A percentile compares a stretch with the other conserved stretches of the same genome.
Conservation (phyloP, 2,888 invertebrate genomes). For the Papilio gigon region DNA sequence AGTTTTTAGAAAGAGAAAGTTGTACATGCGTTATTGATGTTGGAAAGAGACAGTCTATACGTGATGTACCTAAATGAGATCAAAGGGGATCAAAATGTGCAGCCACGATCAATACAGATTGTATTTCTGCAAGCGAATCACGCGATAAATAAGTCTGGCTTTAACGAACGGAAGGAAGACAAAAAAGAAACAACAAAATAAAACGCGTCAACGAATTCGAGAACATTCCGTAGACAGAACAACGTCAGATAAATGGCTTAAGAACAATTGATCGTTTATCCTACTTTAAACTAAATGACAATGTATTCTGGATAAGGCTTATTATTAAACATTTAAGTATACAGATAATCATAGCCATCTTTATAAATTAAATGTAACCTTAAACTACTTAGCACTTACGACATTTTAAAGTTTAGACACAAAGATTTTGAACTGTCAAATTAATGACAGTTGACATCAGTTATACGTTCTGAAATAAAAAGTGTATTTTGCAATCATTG, state of each 20-base stretch:
- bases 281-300: slow-evolving; percentile 9
- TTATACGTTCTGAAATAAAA: neutral
- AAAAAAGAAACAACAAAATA: slow-evolving; percentile 19
- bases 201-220: slow-evolving; percentile 1
- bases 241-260: slow-evolving; percentile 21
- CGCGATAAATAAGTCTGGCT: neutral
- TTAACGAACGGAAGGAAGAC: neutral
- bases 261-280: slow-evolving; percentile 31
- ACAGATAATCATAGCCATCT: neutral
- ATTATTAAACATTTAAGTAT: neutral
- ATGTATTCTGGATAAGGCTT: neutral
- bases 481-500: slow-evolving; percentile 6
- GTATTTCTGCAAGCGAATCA: slow-evolving; percentile 37
- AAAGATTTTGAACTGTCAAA: neutral
- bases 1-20: slow-evolving; percentile 23
- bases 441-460: neutral
- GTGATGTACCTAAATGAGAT: slow-evolving; percentile 32
- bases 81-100: slow-evolving; percentile 38
- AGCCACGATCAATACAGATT: slow-evolving; percentile 40
- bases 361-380: neutral
- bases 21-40: slow-evolving; percentile 6
- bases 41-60: slow-evolving; percentile 28
- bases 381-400: neutral
- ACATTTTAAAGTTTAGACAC: neutral
- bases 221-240: slow-evolving; percentile 16